Evolutionary conservation across 2,797 vertebrate species (phyloP).

Genomic region (Silurus aristotelis): DNA sequence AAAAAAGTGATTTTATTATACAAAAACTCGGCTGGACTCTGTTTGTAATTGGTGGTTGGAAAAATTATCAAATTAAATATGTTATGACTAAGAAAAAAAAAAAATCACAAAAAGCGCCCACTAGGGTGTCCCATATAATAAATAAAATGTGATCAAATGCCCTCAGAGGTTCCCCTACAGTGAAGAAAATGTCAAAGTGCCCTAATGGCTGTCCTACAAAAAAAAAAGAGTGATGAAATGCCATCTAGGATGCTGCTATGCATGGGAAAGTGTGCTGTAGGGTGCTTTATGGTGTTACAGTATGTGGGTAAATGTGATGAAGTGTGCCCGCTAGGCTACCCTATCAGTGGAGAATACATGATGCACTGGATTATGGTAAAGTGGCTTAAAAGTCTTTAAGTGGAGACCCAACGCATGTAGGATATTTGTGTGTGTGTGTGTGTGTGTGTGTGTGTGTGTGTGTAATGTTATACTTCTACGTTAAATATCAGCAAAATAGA

Average conservation of each 20-base stretch:
- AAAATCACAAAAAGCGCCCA: too few species aligned
- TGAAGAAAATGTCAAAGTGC: neutral
- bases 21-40: neutral
- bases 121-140: neutral
- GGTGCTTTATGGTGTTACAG: neutral
- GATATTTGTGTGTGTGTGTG: neutral
- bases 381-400: neutral
- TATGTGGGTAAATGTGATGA: neutral
- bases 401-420: neutral
- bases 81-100: neutral
- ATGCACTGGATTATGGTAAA: neutral
- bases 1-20: neutral
- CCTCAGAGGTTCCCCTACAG: neutral
- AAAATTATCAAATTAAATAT: neutral
- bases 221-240: neutral
- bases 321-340: neutral
- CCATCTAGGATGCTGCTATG: too few species aligned
- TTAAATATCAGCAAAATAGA: neutral
- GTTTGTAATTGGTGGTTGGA: neutral
- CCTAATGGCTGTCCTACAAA: neutral
- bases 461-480: too few species aligned
- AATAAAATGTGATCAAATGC: neutral
- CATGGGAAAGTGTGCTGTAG: neutral
- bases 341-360: neutral
- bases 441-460: neutral